Conservation (phyloP, 2,113 vertebrate genomes). For the Piaya cayana region DNA sequence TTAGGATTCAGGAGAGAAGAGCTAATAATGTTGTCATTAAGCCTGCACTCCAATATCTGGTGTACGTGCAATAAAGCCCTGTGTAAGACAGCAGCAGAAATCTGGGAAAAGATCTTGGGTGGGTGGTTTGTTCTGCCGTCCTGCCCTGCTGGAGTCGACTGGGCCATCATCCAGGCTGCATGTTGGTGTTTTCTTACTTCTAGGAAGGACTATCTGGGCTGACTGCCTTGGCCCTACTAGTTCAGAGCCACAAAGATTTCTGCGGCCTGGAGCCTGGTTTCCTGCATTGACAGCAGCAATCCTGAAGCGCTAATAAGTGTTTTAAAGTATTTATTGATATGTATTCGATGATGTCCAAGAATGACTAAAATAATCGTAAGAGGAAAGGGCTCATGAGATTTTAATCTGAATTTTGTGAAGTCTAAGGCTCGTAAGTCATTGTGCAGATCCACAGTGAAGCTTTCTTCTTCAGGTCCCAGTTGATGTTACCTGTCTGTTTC, state of each 20-base stretch:
- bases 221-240: background rate
- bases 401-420: background rate
- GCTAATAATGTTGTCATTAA: background rate
- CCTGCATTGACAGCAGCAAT: background rate
- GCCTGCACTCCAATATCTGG: background rate
- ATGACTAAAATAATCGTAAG: background rate
- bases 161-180: background rate
- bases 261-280: background rate
- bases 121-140: background rate
- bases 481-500: background rate
- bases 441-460: background rate
- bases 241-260: background rate
- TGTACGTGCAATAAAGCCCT: background rate
- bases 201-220: background rate
- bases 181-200: background rate
- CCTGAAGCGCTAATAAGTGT: background rate
- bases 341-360: background rate
- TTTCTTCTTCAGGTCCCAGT: background rate
- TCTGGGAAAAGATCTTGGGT: background rate
- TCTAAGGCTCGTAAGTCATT: background rate
- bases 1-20: background rate
- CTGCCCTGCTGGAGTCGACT: background rate
- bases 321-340: background rate
- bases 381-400: background rate
- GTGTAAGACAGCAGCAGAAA: background rate